Evolutionary conservation across 2,797 vertebrate species (phyloP).

Genomic region (Anolis apletophallus): DNA sequence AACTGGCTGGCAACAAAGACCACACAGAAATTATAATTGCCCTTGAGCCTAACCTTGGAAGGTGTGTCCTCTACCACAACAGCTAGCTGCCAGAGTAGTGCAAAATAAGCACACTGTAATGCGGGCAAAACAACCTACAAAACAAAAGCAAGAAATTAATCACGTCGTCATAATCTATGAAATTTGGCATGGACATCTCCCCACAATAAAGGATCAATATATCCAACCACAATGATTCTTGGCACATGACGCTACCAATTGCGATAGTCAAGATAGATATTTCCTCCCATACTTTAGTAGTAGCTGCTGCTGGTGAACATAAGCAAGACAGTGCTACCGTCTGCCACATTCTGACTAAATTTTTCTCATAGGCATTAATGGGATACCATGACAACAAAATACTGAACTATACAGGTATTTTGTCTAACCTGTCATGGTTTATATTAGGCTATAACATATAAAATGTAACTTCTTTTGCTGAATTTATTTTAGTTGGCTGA

Average conservation of each 20-base stretch:
- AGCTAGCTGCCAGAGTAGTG: conserved; percentile 87
- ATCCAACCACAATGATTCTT: conserved; percentile 6
- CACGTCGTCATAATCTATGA: conserved; percentile 40
- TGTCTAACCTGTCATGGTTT: not conserved
- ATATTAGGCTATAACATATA: not conserved
- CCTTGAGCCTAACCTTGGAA: conserved; percentile 80
- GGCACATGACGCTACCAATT: not conserved
- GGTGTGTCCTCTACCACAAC: conserved; percentile 75
- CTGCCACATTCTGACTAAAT: not conserved
- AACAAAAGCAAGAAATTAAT: conserved; percentile 56
- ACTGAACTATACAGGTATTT: not conserved
- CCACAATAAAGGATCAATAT: not conserved
- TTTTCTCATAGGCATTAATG: not conserved
- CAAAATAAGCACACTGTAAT: conserved; percentile 85
- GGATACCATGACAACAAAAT: not conserved
- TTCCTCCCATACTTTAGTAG: not conserved
- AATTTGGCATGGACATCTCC: conserved; percentile 26
- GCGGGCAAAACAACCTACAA: conserved; percentile 84
- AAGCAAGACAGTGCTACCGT: not conserved
- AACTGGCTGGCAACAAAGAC: not conserved
- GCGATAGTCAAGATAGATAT: not conserved
- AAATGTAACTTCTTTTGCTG: not conserved
- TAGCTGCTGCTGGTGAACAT: not conserved
- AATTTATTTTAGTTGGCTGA: conserved; percentile 27
- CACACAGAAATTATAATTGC: conserved; percentile 5